Evolutionary conservation across 2,888 invertebrate species (phyloP), one percentile per base, ranked within the genome.

Genomic region (Seira sanloemensis): DNA sequence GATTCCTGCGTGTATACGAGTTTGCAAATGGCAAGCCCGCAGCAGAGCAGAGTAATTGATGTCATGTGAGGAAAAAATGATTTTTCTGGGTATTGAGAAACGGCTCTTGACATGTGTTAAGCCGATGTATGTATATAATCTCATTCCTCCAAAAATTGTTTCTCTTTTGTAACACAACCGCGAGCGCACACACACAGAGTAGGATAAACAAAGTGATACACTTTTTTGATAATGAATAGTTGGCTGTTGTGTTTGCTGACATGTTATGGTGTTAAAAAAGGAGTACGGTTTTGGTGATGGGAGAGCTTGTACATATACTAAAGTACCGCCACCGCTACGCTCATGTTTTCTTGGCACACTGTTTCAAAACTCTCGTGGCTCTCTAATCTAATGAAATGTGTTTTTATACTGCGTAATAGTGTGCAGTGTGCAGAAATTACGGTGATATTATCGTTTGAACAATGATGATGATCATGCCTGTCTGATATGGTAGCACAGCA

Each of bases 191-290:
- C 12, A 7, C 37, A 37, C 12, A 7, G 4, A 7, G 37, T 58
- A 58, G 54, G 4, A 23, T 37, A 21, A 67, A 37, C 9, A 24
- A 69, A 72, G 66, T 66, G 58, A 23, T 24, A 50, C 54, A 69
- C 19, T 37, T 23, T 37, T 27, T 50, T 69, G 62, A 58, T 21
- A 65, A 76, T 76, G 69, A 82, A 82, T 76, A 69, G 81, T 76
- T 82, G 81, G 81, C 81, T 75, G 67, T 24, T 80, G 68, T 71
- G 71, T 37, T 12, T 80, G 80, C 80, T 75, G 80, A 80, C 80
- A 80, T 75, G 74, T 75, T 58, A 23, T 80, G 37, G 68, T 80
- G 65, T 58, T 77, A 76, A 37, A 66, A 66, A n/a, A n/a, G n/a
- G n/a, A 19, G 24, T 23, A 66, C 66, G 66, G 66, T 66, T 58